phyloP scores from a whole-genome alignment of 2,888 invertebrate species.

The Leptogaster cylindrica region DNA sequence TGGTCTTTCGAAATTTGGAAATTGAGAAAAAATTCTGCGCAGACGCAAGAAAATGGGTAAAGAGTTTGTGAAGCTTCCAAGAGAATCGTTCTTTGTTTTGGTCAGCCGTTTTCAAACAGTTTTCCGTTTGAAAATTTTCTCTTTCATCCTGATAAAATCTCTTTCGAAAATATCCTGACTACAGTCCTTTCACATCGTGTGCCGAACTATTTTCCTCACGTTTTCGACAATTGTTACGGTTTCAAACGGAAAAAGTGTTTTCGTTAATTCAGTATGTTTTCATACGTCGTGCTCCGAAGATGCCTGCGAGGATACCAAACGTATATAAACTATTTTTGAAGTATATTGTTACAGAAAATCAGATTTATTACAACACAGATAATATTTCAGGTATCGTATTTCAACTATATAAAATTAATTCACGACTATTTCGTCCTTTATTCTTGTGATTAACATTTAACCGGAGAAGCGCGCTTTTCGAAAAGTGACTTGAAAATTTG shows the following conservation, averaged over 20 bases:
- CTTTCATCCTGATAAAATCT: not conserved
- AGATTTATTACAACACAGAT: too few relatives aligned
- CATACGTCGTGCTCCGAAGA: constrained; percentile 57
- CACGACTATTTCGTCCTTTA: not conserved
- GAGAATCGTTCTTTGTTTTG: too few relatives aligned
- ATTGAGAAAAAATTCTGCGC: too few relatives aligned
- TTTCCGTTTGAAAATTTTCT: not conserved
- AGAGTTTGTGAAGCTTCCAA: too few relatives aligned
- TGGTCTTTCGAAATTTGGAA: too few relatives aligned
- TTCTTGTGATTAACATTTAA: not conserved
- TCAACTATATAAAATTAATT: not conserved
- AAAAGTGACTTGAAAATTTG: constrained; percentile 21
- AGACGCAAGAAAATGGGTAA: too few relatives aligned
- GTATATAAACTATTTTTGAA: constrained; percentile 12
- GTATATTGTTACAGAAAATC: not conserved
- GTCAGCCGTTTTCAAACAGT: not conserved
- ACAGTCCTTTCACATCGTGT: not conserved
- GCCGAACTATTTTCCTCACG: not conserved
- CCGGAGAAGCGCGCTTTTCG: constrained; percentile 6
- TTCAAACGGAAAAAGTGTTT: constrained; percentile 21
- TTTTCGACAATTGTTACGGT: constrained; percentile 40
- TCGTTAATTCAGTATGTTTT: constrained; percentile 56
- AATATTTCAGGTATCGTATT: not conserved
- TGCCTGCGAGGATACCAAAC: constrained; percentile 49
- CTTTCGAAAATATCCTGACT: not conserved